Evolutionary conservation across 1,140 invertebrate genomes (phyloP).

Genomic region (Lepeophtheirus salmonis): DNA sequence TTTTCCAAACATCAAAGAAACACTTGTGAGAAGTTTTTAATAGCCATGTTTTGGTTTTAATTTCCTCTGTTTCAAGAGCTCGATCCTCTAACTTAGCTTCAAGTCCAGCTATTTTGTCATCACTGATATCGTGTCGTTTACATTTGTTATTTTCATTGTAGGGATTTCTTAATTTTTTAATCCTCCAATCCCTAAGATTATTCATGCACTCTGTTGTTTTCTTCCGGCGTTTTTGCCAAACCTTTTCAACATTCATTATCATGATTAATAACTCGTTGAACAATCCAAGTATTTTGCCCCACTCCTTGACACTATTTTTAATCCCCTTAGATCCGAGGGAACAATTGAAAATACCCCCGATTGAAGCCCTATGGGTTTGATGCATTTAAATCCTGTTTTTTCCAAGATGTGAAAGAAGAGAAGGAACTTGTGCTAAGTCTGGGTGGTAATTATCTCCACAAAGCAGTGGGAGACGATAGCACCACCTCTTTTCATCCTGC

Average conservation of each 20-base stretch:
- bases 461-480: too few species aligned
- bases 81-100: background rate
- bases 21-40: background rate
- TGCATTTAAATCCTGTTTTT: too few species aligned
- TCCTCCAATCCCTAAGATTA: conserved; percentile 2
- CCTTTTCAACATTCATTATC: conserved; percentile 21
- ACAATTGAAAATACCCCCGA: too few species aligned
- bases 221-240: conserved; percentile 20
- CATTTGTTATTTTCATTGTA: background rate
- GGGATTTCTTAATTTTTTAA: background rate
- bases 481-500: too few species aligned
- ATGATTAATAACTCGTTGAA: conserved; percentile 22
- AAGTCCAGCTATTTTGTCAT: background rate
- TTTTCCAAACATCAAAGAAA: background rate
- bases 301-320: conserved; percentile 21
- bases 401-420: too few species aligned
- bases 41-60: background rate
- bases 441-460: too few species aligned
- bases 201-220: background rate
- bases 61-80: background rate
- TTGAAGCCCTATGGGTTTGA: too few species aligned
- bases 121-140: background rate
- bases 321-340: too few species aligned
- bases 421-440: too few species aligned
- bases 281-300: conserved; percentile 20